Conservation (phyloP, 2,888 invertebrate genomes). For the Hemistola chrysoprasaria region DNA sequence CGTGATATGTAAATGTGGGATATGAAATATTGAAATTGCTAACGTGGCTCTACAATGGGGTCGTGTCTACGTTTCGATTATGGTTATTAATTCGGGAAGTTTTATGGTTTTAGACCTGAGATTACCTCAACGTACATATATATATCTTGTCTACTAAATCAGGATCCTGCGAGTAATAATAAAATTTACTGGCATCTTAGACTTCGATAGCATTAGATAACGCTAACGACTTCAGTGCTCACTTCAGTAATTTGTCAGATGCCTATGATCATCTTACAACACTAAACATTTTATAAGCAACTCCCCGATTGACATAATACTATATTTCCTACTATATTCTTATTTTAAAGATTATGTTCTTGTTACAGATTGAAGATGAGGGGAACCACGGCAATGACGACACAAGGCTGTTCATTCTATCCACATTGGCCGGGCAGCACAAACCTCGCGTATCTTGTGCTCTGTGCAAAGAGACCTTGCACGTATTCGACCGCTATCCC, state of each 20-base stretch:
- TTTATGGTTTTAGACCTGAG: constrained; percentile 10
- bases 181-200: too few species aligned
- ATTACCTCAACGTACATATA: too few species aligned
- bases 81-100: constrained; percentile 25
- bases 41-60: constrained; percentile 46
- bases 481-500: constrained; percentile 98
- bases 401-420: constrained; percentile 96
- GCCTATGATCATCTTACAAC: too few species aligned
- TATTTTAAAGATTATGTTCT: too few species aligned
- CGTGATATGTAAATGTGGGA: constrained; percentile 77
- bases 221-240: too few species aligned
- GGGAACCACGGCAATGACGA: constrained; percentile 99
- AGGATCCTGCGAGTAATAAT: too few species aligned
- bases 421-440: constrained; percentile 95
- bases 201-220: too few species aligned
- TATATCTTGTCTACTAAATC: too few species aligned
- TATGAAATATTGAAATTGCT: constrained; percentile 77
- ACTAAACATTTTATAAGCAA: too few species aligned
- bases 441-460: constrained; percentile 93
- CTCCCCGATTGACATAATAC: too few species aligned
- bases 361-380: constrained; percentile 97
- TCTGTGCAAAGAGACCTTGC: constrained; percentile 93
- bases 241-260: too few species aligned
- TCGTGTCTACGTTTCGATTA: constrained; percentile 35
- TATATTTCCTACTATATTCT: too few species aligned